Evolutionary conservation across 2,888 invertebrate species (phyloP).

Genomic region (Erebia palarica): DNA sequence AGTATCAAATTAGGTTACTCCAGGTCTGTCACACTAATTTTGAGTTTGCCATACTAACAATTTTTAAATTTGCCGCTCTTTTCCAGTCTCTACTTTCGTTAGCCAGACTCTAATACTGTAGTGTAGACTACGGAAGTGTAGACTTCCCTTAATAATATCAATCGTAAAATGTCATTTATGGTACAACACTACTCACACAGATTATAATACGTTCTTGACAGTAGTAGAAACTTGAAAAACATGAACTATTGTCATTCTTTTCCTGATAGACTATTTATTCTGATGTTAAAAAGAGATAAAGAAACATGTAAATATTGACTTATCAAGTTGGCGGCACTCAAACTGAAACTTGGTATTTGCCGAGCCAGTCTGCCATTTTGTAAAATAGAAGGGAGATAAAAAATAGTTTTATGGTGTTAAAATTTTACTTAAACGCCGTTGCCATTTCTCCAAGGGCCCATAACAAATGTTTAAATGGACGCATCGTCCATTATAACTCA

Average conservation of each 20-base stretch:
- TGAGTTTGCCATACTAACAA: too few species aligned
- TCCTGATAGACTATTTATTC: conserved; percentile 32
- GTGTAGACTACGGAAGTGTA: too few species aligned
- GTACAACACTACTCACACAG: conserved; percentile 38
- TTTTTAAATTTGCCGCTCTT: too few species aligned
- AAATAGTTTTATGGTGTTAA: conserved; percentile 83
- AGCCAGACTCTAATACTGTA: too few species aligned
- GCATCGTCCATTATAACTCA: conserved; percentile 99
- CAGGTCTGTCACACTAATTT: too few species aligned
- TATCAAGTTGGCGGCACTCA: conserved; percentile 66
- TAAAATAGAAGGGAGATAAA: conserved; percentile 82
- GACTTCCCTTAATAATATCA: background rate
- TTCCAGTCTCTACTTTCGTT: too few species aligned
- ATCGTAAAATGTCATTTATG: background rate
- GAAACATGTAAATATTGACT: conserved; percentile 50
- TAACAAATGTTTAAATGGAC: conserved; percentile 91
- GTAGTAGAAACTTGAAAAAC: conserved; percentile 55
- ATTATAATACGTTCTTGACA: conserved; percentile 58
- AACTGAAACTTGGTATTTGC: conserved; percentile 73
- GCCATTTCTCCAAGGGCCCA: conserved; percentile 78
- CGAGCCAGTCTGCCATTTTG: conserved; percentile 80
- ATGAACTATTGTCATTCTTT: conserved; percentile 49
- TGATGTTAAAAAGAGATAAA: conserved; percentile 48
- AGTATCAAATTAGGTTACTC: too few species aligned
- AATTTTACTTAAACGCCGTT: conserved; percentile 75